These are phyloP conservation scores for Harlomillsia oculata DNA, from an alignment of 1,140 invertebrate species.

Conservation along the genomic window DNA sequence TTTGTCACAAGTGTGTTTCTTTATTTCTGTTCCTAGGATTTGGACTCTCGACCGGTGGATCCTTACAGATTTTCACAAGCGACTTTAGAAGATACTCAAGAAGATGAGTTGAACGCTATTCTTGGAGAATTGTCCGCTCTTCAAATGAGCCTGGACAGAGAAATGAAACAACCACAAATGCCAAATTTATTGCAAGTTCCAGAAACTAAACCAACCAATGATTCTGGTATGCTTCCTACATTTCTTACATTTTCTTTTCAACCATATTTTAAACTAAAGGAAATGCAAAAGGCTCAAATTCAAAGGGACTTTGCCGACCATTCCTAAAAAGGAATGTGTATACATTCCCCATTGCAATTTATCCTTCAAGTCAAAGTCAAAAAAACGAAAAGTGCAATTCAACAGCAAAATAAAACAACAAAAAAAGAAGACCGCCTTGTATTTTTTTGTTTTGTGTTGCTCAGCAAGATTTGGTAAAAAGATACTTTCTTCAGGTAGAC, in stretches of 20 bases:
- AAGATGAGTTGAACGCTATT: conserved; percentile 91
- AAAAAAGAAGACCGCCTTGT: too few relatives aligned
- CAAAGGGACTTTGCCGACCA: neutral
- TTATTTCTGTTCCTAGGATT: conserved; percentile 20
- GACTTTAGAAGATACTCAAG: conserved; percentile 62
- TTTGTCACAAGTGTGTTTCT: too few relatives aligned
- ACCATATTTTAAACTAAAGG: too few relatives aligned
- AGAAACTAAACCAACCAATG: neutral
- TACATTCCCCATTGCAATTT: neutral
- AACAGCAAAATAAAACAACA: too few relatives aligned
- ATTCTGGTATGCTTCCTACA: conserved; percentile 11
- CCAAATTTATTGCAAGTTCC: conserved; percentile 42
- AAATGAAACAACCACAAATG: conserved; percentile 45
- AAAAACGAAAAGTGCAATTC: too few relatives aligned
- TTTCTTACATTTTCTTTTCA: neutral
- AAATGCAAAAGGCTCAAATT: neutral
- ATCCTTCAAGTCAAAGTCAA: neutral
- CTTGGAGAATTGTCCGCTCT: conserved; percentile 85
- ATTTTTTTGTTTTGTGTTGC: too few relatives aligned
- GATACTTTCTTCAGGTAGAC: too few relatives aligned
- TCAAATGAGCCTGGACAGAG: conserved; percentile 61
- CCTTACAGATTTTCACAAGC: conserved; percentile 31
- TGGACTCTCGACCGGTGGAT: conserved; percentile 27
- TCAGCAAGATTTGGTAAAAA: too few relatives aligned
- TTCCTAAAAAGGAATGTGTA: neutral